Evolutionary conservation across 2,113 vertebrate genomes (phyloP).

Genomic region (Alces alces): DNA sequence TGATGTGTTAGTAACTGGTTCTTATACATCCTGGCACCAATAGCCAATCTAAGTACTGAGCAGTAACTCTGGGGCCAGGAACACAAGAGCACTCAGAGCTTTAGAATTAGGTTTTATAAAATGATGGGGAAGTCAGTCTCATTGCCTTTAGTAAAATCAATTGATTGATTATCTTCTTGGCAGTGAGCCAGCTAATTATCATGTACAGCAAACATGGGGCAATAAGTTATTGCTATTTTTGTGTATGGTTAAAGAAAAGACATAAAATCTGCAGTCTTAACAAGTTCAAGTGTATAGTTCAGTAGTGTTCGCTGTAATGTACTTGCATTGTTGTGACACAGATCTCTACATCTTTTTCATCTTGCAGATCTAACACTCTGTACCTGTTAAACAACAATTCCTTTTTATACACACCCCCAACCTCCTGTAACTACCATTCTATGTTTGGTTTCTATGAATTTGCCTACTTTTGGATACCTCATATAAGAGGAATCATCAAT

Average conservation of each 20-base stretch:
- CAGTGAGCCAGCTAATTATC: neutral
- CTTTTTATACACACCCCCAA: neutral
- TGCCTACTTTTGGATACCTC: neutral
- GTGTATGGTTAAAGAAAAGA: neutral
- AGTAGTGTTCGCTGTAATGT: neutral
- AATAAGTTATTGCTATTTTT: neutral
- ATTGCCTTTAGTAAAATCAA: neutral
- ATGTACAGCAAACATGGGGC: neutral
- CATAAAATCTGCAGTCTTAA: neutral
- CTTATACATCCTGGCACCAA: neutral
- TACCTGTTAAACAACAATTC: neutral
- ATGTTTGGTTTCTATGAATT: neutral
- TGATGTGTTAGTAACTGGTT: neutral
- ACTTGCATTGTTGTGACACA: neutral
- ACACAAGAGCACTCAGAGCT: neutral
- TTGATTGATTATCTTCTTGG: neutral
- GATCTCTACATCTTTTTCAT: neutral
- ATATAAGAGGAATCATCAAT: neutral
- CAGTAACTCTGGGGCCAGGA: neutral
- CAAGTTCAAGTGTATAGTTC: neutral
- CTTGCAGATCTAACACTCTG: neutral
- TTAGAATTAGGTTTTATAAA: neutral
- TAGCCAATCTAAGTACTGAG: neutral
- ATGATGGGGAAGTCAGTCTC: neutral
- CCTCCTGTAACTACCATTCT: neutral